A percentile compares a stretch with the other conserved stretches of the same genome.
Evolutionary conservation across 2,797 vertebrate species (phyloP).

Genomic region (Arrhamphus sclerolepis): DNA sequence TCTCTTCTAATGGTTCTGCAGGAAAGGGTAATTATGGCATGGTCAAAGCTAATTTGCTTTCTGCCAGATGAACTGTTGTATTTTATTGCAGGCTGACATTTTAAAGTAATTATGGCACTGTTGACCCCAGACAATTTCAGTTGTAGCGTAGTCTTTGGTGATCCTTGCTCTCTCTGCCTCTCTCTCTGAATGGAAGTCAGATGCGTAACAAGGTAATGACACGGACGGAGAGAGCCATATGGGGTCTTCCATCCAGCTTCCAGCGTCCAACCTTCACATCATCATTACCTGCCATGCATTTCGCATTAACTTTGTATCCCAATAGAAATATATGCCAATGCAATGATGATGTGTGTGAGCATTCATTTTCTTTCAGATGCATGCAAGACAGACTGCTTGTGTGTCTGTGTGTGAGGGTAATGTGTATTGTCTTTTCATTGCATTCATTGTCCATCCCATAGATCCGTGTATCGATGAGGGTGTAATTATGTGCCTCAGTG

Average conservation of each 20-base stretch:
- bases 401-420: slow-evolving; percentile 38
- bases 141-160: slow-evolving; percentile 96
- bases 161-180: slow-evolving; percentile 78
- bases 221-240: slow-evolving; percentile 99
- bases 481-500: slow-evolving; percentile 85
- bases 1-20: slow-evolving; percentile 99
- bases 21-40: slow-evolving; percentile 99
- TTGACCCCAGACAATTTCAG: slow-evolving; percentile 99
- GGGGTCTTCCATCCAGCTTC: slow-evolving; percentile 84
- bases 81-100: slow-evolving; percentile 99
- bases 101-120: slow-evolving; percentile 99
- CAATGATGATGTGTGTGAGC: slow-evolving; percentile 47
- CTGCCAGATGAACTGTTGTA: slow-evolving; percentile 99
- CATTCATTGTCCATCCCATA: slow-evolving; percentile 73
- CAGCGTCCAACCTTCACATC: slow-evolving; percentile 74
- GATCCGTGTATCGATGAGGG: slow-evolving; percentile 84
- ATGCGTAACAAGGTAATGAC: slow-evolving; percentile 99
- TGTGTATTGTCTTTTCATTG: slow-evolving; percentile 76
- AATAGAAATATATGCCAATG: slow-evolving; percentile 67
- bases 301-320: slow-evolving; percentile 79
- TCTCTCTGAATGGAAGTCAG: slow-evolving; percentile 93
- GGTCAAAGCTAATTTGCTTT: slow-evolving; percentile 99
- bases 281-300: slow-evolving; percentile 81
- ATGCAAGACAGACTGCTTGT: slow-evolving; percentile 36
- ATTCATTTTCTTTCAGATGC: slow-evolving; percentile 51